These are phyloP conservation scores for Chaetophractus vellerosus DNA, from an alignment of 2,797 vertebrate genomes.

Conservation along the genomic window DNA sequence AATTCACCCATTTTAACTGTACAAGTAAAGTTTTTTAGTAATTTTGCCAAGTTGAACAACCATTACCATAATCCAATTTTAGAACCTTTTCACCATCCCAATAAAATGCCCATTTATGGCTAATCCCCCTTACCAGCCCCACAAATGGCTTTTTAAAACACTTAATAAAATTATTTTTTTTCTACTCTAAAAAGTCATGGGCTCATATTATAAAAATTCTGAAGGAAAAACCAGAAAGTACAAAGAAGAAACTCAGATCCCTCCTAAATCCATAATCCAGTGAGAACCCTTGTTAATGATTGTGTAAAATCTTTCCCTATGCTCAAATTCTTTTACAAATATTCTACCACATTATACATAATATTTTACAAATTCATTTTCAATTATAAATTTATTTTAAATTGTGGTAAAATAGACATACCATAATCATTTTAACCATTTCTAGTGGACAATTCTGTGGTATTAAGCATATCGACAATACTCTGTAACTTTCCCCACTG, in stretches of 20 bases:
- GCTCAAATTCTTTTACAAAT: background rate
- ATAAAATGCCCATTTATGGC: background rate
- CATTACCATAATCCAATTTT: conserved; percentile 53
- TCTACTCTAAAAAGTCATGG: conserved; percentile 1
- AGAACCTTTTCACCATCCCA: conserved; percentile 19
- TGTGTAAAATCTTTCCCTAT: background rate
- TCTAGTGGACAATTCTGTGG: no score
- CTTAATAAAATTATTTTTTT: conserved; percentile 49
- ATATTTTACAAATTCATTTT: background rate
- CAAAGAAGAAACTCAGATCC: conserved; percentile 61
- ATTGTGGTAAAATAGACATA: no score
- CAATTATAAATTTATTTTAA: no score
- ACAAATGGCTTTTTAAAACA: conserved; percentile 35
- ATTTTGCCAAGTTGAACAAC: conserved; percentile 13
- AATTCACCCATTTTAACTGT: background rate
- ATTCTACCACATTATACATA: background rate
- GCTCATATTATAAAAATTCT: conserved; percentile 46
- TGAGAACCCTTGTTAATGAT: conserved; percentile 29
- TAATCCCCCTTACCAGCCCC: background rate
- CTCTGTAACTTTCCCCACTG: no score
- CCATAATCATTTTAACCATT: no score
- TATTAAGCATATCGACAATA: no score
- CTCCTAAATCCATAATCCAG: background rate
- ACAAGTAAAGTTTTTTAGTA: conserved; percentile 12
- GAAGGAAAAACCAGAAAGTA: background rate